A percentile compares a stretch with the other conserved stretches of the same genome.
These are phyloP conservation scores for Macrotis lagotis DNA, from an alignment of 2,113 vertebrate genomes.

Conservation along the genomic window DNA sequence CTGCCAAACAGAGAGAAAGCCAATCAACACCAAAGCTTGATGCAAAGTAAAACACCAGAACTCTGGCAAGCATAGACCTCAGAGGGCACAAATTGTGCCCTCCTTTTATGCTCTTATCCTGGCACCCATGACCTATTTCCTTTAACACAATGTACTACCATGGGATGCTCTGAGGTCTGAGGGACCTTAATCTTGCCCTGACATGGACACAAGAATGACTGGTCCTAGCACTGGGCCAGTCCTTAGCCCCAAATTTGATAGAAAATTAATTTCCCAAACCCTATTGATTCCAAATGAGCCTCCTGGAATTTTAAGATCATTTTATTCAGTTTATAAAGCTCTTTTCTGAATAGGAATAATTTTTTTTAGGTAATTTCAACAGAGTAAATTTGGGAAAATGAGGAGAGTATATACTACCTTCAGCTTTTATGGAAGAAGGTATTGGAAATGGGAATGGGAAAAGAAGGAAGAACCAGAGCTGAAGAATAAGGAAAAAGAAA, in stretches of 20 bases:
- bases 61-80: neutral
- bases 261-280: neutral
- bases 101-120: neutral
- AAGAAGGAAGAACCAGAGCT: too few relatives aligned
- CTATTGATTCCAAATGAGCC: neutral
- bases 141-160: neutral
- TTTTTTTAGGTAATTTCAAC: constrained; percentile 11
- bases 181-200: neutral
- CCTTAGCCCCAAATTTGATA: neutral
- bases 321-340: constrained; percentile 24
- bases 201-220: neutral
- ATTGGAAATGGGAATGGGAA: too few relatives aligned
- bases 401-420: constrained; percentile 9
- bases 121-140: neutral
- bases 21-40: neutral
- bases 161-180: neutral
- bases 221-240: neutral
- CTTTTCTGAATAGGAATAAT: neutral
- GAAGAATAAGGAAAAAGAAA: too few relatives aligned
- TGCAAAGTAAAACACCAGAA: neutral
- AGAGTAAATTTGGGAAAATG: constrained; percentile 35
- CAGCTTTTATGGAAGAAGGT: neutral
- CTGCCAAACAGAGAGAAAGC: neutral
- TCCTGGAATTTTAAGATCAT: constrained; percentile 2
- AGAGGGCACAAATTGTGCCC: neutral